phyloP scores from a whole-genome alignment of 2,113 vertebrate species.

The Scolopax mira region DNA sequence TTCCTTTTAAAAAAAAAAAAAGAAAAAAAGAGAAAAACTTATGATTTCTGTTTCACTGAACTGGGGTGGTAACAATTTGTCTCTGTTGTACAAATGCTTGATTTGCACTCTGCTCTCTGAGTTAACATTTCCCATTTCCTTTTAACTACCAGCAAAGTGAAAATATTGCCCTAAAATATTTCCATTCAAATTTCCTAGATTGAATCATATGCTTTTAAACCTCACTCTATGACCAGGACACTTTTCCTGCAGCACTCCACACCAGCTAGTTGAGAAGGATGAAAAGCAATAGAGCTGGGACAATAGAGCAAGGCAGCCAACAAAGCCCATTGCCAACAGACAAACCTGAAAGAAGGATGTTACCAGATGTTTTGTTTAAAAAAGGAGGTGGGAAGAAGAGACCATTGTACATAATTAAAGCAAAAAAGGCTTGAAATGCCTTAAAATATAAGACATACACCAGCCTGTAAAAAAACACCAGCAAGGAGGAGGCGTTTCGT shows the following conservation, averaged over 20 bases:
- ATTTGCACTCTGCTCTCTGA: neutral
- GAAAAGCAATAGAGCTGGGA: neutral
- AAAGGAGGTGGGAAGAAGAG: neutral
- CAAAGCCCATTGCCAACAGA: neutral
- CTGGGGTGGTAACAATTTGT: neutral
- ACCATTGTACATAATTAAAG: neutral
- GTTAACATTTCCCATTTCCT: neutral
- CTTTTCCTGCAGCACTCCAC: neutral
- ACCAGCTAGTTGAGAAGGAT: neutral
- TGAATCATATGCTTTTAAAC: conserved; percentile 14
- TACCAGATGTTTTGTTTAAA: neutral
- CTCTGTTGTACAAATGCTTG: neutral
- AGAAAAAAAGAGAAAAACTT: neutral
- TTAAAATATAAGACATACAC: neutral
- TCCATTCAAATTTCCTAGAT: conserved; percentile 16
- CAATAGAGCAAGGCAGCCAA: neutral
- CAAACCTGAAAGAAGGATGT: neutral
- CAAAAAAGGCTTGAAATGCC: neutral
- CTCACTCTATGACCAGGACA: neutral
- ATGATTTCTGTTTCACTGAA: conserved; percentile 32
- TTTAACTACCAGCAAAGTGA: neutral
- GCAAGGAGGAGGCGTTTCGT: neutral
- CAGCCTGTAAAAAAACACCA: neutral
- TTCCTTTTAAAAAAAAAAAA: conserved; percentile 18
- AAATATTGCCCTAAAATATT: conserved; percentile 6